Percentiles rank a stretch among this genome's conserved stretches.
Conservation (phyloP, 2,113 vertebrate genomes). For the Taxidea taxus region DNA sequence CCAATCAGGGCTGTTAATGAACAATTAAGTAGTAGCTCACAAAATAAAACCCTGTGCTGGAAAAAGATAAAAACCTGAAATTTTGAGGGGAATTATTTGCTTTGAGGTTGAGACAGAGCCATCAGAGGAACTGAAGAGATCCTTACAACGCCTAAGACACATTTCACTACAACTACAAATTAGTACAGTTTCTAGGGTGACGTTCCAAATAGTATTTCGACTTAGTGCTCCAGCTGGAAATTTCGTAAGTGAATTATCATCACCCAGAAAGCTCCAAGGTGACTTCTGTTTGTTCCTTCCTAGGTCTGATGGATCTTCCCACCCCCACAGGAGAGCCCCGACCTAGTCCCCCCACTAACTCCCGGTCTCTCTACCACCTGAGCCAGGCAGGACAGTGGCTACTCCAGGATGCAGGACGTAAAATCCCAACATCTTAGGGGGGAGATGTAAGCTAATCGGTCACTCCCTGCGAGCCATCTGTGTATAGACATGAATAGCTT, state of each 20-base stretch:
- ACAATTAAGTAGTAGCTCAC: slow-evolving; percentile 7
- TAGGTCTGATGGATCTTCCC: neutral
- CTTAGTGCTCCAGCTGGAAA: neutral
- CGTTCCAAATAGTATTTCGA: neutral
- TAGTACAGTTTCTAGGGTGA: neutral
- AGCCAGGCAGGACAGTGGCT: neutral
- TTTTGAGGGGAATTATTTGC: neutral
- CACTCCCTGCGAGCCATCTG: neutral
- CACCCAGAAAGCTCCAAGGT: neutral
- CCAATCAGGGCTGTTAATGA: neutral
- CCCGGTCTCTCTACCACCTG: neutral
- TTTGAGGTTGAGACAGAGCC: neutral
- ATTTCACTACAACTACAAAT: neutral
- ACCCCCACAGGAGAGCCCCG: neutral
- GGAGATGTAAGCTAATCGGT: neutral
- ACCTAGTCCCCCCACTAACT: neutral
- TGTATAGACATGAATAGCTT: rapidly evolving
- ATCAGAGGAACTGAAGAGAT: neutral
- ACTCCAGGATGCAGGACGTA: neutral
- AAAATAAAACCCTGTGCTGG: neutral
- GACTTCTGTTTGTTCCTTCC: neutral
- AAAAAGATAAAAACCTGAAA: neutral
- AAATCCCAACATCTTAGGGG: neutral
- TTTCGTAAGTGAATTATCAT: neutral
- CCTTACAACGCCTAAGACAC: neutral